Percentiles rank a stretch among this genome's conserved stretches.
Conservation (phyloP, 2,888 invertebrate species). For the Phlogophora meticulosa region DNA sequence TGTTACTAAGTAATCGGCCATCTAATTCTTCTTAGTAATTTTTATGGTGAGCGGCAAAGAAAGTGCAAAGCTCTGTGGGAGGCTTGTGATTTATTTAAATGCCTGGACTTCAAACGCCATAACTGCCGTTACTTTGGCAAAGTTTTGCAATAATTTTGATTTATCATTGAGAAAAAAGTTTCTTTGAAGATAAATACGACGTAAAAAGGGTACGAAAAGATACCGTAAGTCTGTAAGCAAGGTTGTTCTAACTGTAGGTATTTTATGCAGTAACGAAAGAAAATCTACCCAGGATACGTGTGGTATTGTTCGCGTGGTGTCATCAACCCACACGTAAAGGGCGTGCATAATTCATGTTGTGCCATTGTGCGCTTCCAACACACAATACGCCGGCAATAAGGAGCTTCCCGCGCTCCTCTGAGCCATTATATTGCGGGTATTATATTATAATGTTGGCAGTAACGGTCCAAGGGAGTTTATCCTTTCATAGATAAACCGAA, state of each 20-base stretch:
- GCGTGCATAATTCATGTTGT: constrained; percentile 84
- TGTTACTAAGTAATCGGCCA: constrained; percentile 63
- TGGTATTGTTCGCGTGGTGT: constrained; percentile 74
- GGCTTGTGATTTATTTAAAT: constrained; percentile 24
- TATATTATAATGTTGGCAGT: constrained; percentile 45
- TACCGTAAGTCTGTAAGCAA: constrained; percentile 54
- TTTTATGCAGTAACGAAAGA: constrained; percentile 70
- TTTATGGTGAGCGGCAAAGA: constrained; percentile 43
- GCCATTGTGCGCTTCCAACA: constrained; percentile 77
- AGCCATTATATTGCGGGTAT: constrained; percentile 34
- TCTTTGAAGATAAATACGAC: neutral
- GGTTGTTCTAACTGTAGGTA: constrained; percentile 43
- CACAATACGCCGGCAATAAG: constrained; percentile 60
- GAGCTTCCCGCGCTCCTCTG: constrained; percentile 57
- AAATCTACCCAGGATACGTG: constrained; percentile 66
- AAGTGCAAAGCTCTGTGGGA: constrained; percentile 37
- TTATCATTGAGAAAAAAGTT: constrained; percentile 18
- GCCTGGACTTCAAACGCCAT: neutral
- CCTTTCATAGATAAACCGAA: constrained; percentile 11
- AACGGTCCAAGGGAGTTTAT: constrained; percentile 41
- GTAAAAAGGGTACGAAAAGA: constrained; percentile 15
- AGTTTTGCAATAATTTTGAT: constrained; percentile 24
- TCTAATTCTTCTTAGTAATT: constrained; percentile 58
- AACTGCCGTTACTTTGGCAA: constrained; percentile 15
- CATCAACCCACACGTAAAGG: constrained; percentile 81